These are phyloP conservation scores for Florisuga fusca DNA, from an alignment of 2,797 vertebrate species.

Conservation along the genomic window DNA sequence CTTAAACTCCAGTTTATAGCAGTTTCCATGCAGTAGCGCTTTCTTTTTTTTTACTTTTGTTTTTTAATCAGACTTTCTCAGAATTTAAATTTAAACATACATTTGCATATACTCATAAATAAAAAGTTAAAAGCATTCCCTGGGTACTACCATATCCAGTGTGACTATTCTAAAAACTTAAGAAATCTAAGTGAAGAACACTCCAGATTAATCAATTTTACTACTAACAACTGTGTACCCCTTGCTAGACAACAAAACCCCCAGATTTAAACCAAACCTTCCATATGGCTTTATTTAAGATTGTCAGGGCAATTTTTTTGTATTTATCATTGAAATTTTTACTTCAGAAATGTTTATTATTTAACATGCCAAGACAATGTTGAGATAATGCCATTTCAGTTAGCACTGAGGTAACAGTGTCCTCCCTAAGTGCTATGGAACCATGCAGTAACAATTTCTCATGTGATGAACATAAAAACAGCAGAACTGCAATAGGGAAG, in stretches of 20 bases:
- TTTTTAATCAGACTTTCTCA: neutral
- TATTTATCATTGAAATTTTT: neutral
- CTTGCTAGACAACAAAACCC: neutral
- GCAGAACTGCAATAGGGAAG: neutral
- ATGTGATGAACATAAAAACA: neutral
- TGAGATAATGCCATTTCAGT: neutral
- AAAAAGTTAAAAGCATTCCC: neutral
- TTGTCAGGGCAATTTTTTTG: neutral
- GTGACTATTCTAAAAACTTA: neutral
- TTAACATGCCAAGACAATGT: neutral
- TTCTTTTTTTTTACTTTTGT: neutral
- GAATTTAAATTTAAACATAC: neutral
- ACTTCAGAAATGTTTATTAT: neutral
- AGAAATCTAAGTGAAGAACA: neutral
- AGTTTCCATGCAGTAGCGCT: neutral
- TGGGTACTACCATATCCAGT: neutral
- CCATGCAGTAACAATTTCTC: neutral
- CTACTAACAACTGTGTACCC: neutral
- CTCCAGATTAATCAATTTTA: neutral
- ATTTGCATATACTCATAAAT: neutral
- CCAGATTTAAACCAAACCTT: neutral
- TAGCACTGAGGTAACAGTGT: fast-evolving
- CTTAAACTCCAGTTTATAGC: neutral
- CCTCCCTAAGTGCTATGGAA: neutral
- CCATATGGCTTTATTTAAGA: neutral